Evolutionary conservation across 37 sponge, comb jelly and placozoan genomes (phyloP).

Genomic region (Ianthella basta): DNA sequence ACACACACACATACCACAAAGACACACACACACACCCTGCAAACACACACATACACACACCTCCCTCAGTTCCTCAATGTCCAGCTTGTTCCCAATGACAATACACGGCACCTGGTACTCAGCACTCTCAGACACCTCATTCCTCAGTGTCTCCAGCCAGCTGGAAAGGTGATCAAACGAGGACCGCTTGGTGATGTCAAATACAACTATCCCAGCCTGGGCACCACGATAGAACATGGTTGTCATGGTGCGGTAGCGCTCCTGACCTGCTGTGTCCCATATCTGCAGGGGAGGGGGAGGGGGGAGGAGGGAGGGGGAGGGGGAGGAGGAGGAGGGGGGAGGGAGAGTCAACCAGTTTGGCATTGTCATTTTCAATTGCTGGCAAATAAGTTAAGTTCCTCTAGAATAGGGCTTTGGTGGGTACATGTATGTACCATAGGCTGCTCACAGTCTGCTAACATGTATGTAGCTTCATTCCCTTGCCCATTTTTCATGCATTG

Average conservation of each 20-base stretch:
- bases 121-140: background rate
- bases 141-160: slow-evolving; percentile 1
- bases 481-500: too few species aligned
- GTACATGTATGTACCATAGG: too few species aligned
- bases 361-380: too few species aligned
- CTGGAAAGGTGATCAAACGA: background rate
- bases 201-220: slow-evolving; percentile 22
- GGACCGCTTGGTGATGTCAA: slow-evolving; percentile 29
- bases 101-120: background rate
- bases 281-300: background rate
- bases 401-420: too few species aligned
- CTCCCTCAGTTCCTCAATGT: slow-evolving; percentile 3
- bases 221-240: slow-evolving; percentile 20
- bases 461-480: too few species aligned
- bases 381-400: too few species aligned
- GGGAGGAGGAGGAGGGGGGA: slow-evolving; percentile 25
- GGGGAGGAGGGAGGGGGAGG: slow-evolving; percentile 6
- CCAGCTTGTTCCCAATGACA: slow-evolving; percentile 23
- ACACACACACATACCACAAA: slow-evolving; percentile 18
- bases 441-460: too few species aligned
- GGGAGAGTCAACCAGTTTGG: too few species aligned
- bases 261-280: slow-evolving; percentile 36
- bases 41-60: slow-evolving; percentile 24
- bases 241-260: slow-evolving; percentile 21
- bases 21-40: slow-evolving; percentile 30